A percentile compares a stretch with the other conserved stretches of the same genome.
phyloP scores from a whole-genome alignment of 2,113 vertebrate species.

The Alligator sinensis region DNA sequence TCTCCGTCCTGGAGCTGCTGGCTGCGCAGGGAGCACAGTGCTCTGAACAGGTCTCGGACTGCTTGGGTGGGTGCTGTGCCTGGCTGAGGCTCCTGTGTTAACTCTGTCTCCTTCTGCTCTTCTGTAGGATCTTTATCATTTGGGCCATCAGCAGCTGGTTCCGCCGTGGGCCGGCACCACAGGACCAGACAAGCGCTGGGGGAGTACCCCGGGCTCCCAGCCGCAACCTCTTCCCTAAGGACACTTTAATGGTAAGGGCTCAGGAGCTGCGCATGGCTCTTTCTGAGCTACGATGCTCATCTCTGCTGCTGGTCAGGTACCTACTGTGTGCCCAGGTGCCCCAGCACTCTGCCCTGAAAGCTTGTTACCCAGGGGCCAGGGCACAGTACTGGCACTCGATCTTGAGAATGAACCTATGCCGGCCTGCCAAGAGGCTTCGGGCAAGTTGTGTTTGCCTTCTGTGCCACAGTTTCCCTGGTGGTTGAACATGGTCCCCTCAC shows the following conservation, averaged over 20 bases:
- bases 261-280: no score
- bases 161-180: slow-evolving; percentile 89
- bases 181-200: slow-evolving; percentile 85
- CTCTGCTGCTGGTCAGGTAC: background rate
- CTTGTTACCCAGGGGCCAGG: background rate
- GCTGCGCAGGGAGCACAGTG: background rate
- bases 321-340: no score
- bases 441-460: no score
- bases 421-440: no score
- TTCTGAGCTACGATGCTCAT: background rate
- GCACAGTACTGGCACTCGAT: background rate
- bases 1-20: fast-evolving
- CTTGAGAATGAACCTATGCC: no score
- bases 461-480: no score
- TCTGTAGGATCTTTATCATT: slow-evolving; percentile 92
- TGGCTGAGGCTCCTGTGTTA: background rate
- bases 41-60: background rate
- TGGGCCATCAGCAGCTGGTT: slow-evolving; percentile 99
- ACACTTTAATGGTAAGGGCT: slow-evolving; percentile 91
- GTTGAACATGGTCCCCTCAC: no score
- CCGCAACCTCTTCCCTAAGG: slow-evolving; percentile 95
- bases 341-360: no score
- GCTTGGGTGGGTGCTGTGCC: background rate
- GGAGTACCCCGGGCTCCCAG: slow-evolving; percentile 88
- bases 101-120: background rate